Percentiles rank a stretch among this genome's conserved stretches.
Conservation (phyloP, 2,113 vertebrate genomes). For the Bucco capensis region DNA sequence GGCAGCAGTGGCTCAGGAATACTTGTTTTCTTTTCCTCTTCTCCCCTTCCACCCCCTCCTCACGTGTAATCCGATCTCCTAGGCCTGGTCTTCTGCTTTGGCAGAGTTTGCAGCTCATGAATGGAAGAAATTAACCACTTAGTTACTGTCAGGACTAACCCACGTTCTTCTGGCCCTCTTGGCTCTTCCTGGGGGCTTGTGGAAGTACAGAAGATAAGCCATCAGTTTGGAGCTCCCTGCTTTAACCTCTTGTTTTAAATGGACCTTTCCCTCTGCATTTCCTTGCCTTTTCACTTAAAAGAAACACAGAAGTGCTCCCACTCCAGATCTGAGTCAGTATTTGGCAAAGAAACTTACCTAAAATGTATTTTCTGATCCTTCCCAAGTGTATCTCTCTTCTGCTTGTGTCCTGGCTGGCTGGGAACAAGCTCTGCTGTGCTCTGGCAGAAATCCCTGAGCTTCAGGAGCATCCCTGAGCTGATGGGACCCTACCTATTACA, state of each 20-base stretch:
- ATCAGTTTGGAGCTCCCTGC: neutral
- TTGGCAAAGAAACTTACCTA: neutral
- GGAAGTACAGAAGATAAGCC: neutral
- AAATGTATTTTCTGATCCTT: neutral
- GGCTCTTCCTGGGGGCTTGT: neutral
- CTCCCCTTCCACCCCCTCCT: slow-evolving; percentile 65
- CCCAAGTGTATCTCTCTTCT: slow-evolving; percentile 7
- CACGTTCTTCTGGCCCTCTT: neutral
- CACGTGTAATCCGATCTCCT: slow-evolving; percentile 72
- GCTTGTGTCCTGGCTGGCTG: neutral
- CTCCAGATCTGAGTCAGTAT: slow-evolving; percentile 42
- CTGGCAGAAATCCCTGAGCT: neutral
- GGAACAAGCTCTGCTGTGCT: neutral
- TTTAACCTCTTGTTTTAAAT: neutral
- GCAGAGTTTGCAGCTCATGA: slow-evolving; percentile 67
- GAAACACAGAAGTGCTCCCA: neutral
- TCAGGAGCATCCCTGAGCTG: neutral
- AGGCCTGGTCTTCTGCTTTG: slow-evolving; percentile 70
- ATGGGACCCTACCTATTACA: neutral
- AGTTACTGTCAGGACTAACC: neutral
- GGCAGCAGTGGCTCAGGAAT: slow-evolving; percentile 32
- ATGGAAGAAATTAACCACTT: slow-evolving; percentile 70
- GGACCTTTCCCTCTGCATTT: neutral
- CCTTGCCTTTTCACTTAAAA: neutral
- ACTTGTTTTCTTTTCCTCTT: slow-evolving; percentile 68